These are phyloP conservation scores for Drosophila paranaensis DNA, from an alignment of 2,888 invertebrate genomes.

Conservation along the genomic window DNA sequence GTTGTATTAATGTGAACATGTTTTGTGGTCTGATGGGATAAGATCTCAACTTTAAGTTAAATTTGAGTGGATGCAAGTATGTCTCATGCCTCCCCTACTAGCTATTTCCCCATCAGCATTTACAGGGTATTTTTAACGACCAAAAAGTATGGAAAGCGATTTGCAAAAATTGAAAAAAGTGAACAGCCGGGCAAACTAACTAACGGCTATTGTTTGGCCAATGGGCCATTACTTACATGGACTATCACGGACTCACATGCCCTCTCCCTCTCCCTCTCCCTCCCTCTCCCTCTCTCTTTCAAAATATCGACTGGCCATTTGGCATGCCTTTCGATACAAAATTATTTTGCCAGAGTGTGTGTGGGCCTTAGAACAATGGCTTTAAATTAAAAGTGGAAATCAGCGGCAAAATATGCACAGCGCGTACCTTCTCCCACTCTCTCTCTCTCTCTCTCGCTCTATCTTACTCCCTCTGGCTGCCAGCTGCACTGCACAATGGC, in stretches of 20 bases:
- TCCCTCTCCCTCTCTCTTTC: not conserved
- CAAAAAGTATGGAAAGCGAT: constrained; percentile 12
- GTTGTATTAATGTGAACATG: too few species aligned
- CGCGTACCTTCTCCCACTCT: constrained; percentile 5
- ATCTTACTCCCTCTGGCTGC: not conserved
- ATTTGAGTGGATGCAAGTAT: too few species aligned
- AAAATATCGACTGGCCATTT: constrained; percentile 49
- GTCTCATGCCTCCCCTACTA: too few species aligned
- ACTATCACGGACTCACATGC: constrained; percentile 10
- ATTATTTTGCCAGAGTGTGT: constrained; percentile 36
- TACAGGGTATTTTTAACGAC: constrained; percentile 7
- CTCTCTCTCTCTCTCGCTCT: not conserved
- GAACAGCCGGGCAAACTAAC: constrained; percentile 65
- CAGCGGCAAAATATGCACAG: constrained; percentile 59
- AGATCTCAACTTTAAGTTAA: too few species aligned
- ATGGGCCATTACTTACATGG: constrained; percentile 58
- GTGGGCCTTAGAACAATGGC: constrained; percentile 73
- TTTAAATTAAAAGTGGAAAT: constrained; percentile 76
- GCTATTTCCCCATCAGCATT: too few species aligned
- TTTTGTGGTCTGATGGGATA: too few species aligned
- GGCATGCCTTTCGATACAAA: constrained; percentile 43
- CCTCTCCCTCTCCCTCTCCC: not conserved
- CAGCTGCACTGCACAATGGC: constrained; percentile 38
- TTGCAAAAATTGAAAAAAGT: constrained; percentile 21
- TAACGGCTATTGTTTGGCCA: constrained; percentile 70